phyloP scores from a whole-genome alignment of 2,797 vertebrate genomes.

The Alectoris magna region DNA sequence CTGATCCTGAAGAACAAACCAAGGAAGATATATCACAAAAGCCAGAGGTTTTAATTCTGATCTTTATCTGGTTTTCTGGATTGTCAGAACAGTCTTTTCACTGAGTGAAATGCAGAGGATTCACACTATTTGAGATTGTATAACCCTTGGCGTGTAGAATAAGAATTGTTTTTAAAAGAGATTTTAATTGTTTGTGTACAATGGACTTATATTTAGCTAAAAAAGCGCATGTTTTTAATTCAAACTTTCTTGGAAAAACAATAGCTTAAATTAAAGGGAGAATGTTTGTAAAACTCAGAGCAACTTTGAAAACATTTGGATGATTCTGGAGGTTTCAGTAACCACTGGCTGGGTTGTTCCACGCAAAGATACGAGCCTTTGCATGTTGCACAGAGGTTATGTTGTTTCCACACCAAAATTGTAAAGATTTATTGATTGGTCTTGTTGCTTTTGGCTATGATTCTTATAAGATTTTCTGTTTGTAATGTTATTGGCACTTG shows the following conservation, averaged over 20 bases:
- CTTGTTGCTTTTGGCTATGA: constrained; percentile 17
- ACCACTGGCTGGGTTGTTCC: background rate
- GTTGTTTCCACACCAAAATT: constrained; percentile 10
- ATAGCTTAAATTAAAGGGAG: constrained; percentile 22
- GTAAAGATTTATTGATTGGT: constrained; percentile 38
- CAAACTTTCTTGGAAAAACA: constrained; percentile 49
- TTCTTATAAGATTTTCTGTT: constrained; percentile 24
- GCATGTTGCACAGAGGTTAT: background rate
- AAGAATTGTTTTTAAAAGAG: constrained; percentile 41
- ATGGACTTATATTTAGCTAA: constrained; percentile 60
- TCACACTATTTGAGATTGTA: background rate
- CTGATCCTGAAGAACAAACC: background rate
- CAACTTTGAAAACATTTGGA: background rate
- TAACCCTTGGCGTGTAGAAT: background rate
- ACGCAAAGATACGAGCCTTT: background rate
- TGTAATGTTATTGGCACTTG: constrained; percentile 44
- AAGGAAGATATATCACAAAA: background rate
- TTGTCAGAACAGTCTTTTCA: background rate
- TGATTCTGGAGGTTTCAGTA: background rate
- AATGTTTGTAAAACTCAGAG: constrained; percentile 44
- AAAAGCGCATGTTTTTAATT: constrained; percentile 20
- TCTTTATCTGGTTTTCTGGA: background rate
- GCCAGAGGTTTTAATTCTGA: background rate
- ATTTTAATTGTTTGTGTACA: constrained; percentile 56
- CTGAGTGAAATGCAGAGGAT: background rate